Base-by-base conservation (phyloP, 2,797 vertebrate genomes). In the Falco peregrinus region DNA sequence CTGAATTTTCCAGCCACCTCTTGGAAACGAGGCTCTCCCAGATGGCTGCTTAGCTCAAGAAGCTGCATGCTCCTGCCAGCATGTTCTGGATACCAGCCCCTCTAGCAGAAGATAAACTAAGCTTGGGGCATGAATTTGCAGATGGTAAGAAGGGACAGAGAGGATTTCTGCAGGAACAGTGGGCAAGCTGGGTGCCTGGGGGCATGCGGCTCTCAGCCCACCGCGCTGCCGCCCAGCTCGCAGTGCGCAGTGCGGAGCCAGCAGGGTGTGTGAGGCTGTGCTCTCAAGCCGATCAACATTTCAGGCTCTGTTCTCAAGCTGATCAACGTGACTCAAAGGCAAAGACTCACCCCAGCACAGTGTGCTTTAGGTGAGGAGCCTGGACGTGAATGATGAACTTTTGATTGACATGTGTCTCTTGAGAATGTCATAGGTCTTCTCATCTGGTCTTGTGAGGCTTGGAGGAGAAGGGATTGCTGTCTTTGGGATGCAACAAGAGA, bases 171-270 rank as follows among this genome's bases (percentile, higher is more conserved):
- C 43, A 73, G 64, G 70, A 59, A 45, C 1, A 25, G 33, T 26
- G n/a, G 59, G 43, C 71, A 24, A 60, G 35, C 17, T 4, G 61
- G 33, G 48, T 21, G 45, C 85, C 74, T 26, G 17, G 7, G 64
- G 83, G 43, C 43, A 39, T 0, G 5, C 0, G 8, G 69, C 53
- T 37, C n/a, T 71, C 53, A 63, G n/a, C 60, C 17, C 43, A 14
- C 35, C 1, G 0, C 7, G 53, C 64, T 35, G 48, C 35, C 37
- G 63, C 41, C 33, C 33, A 18, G 59, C 69, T 67, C 53, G 41
- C 47, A 18, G 35, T 11, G 11, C 1, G 0, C 11, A 9, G 59
- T 2, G 28, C 64, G 63, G 75, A 54, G 65, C 0, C 1, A 84
- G 64, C 64, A 81, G 59, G 63, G 33, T 4, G 25, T 50, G 29